A percentile compares a stretch with the other conserved stretches of the same genome.
Evolutionary conservation across 2,888 invertebrate species (phyloP).

Genomic region (Lymantria dispar): DNA sequence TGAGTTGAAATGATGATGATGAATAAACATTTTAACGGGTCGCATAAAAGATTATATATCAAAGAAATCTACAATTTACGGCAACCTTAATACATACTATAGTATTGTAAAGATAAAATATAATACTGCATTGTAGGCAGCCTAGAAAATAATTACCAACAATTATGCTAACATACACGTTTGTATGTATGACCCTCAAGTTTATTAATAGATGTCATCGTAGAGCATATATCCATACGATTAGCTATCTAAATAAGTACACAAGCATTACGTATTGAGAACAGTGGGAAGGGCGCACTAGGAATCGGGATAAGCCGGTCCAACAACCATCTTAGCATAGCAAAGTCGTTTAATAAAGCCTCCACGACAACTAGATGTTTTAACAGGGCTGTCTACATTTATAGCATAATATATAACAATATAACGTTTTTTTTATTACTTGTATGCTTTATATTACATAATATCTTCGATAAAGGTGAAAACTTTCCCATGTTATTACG

Average conservation of each 20-base stretch:
- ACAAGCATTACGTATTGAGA: slow-evolving; percentile 63
- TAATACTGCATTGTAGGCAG: not conserved
- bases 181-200: not conserved
- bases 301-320: slow-evolving; percentile 78
- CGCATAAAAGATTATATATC: too few species aligned
- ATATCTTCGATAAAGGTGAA: slow-evolving; percentile 8
- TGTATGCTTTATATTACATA: slow-evolving; percentile 1
- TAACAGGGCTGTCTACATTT: slow-evolving; percentile 53
- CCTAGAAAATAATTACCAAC: slow-evolving; percentile 3
- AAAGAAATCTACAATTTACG: too few species aligned
- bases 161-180: slow-evolving; percentile 1
- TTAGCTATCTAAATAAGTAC: slow-evolving; percentile 40
- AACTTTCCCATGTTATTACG: slow-evolving; percentile 21
- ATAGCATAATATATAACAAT: slow-evolving; percentile 3
- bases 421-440: not conserved
- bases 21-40: too few species aligned
- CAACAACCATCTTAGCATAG: slow-evolving; percentile 73
- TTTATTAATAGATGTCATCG: slow-evolving; percentile 17
- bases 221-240: slow-evolving; percentile 18
- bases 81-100: too few species aligned
- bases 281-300: slow-evolving; percentile 63
- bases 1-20: too few species aligned
- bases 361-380: slow-evolving; percentile 69
- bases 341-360: slow-evolving; percentile 73
- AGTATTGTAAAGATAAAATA: not conserved